Base-by-base conservation (phyloP, 2,113 vertebrate species). In the Anarrhichthys ocellatus region DNA sequence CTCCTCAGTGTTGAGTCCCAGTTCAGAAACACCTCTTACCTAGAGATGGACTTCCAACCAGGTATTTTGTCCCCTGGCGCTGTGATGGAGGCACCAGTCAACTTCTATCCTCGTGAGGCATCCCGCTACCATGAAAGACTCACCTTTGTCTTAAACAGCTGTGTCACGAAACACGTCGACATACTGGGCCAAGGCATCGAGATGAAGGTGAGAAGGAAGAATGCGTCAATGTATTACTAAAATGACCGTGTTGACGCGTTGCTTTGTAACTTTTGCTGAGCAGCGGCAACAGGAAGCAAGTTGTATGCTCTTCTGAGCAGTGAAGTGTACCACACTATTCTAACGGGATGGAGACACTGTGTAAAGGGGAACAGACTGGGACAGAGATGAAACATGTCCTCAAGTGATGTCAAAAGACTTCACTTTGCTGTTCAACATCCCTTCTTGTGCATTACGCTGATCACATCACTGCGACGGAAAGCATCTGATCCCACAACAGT, bases 131-230 rank as follows among this genome's bases (percentile, higher is more conserved):
- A 82, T 0, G 96, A 97, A 46, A 90, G 90, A 36, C 71, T 98
- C 78, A 81, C 90, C 80, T 98, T 99, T 92, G 91, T 95, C 87
- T 94, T 98, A 64, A 97, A 96, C 8, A 93, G 94, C 11, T 94
- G 94, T 36, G 90, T 92, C 59, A 94, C 87, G 4, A 92, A 95
- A 77, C 87, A 81, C 1, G 84, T 97, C 61, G 96, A 96, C 70
- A 91, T 98, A 75, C 92, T 85, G 80, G 98, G 97, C 8, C 96
- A 93, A 59, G 98, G 97, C 46, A 81, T 92, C 0, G 93, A 97
- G 85, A 87, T 97, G 92, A 97, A 96, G 97, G 98, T 97, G 83
- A 93, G 90, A 15, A 40, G 36, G 32, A 62, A 17, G 3, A 38
- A 17, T 3, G 18, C 22, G 4, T 63, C 13, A 42, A 9, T 76